These are phyloP conservation scores for Gephyroberyx darwinii DNA, from an alignment of 2,797 vertebrate genomes.

Conservation along the genomic window DNA sequence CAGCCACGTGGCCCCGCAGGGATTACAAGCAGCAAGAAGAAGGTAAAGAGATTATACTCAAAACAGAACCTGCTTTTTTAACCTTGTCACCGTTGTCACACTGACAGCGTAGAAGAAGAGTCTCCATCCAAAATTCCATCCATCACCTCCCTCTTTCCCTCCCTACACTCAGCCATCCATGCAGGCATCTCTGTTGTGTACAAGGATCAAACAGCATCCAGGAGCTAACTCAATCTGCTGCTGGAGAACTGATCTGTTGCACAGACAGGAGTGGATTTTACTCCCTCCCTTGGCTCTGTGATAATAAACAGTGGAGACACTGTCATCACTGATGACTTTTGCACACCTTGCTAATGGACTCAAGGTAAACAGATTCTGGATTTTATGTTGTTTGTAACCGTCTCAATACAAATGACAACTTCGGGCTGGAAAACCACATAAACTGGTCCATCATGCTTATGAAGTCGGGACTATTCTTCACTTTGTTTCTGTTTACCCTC, in stretches of 20 bases:
- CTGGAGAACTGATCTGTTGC: constrained; percentile 12
- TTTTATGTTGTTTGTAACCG: constrained; percentile 38
- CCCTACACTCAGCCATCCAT: constrained; percentile 51
- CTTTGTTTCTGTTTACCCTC: constrained; percentile 87
- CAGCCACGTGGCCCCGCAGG: constrained; percentile 84
- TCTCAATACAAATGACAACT: constrained; percentile 70
- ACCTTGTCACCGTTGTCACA: constrained; percentile 83
- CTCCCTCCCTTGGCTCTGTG: constrained; percentile 19
- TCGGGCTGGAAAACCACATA: constrained; percentile 59
- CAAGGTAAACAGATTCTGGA: constrained; percentile 56
- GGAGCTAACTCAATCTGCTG: constrained; percentile 47
- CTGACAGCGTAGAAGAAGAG: constrained; percentile 45
- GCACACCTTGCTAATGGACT: constrained; percentile 50
- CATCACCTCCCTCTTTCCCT: constrained; percentile 22
- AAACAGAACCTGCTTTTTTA: constrained; percentile 84
- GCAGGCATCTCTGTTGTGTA: constrained; percentile 37
- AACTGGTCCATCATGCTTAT: constrained; percentile 85
- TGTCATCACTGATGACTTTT: constrained; percentile 33
- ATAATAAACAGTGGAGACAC: constrained; percentile 48
- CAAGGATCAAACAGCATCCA: constrained; percentile 52
- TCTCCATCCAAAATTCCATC: constrained; percentile 34
- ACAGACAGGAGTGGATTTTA: constrained; percentile 27
- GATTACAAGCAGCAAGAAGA: constrained; percentile 90
- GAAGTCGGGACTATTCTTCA: constrained; percentile 86
- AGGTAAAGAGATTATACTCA: constrained; percentile 92